Conservation (phyloP, 92 coral and sea anemone genomes). For the Zoanthus sociatus region DNA sequence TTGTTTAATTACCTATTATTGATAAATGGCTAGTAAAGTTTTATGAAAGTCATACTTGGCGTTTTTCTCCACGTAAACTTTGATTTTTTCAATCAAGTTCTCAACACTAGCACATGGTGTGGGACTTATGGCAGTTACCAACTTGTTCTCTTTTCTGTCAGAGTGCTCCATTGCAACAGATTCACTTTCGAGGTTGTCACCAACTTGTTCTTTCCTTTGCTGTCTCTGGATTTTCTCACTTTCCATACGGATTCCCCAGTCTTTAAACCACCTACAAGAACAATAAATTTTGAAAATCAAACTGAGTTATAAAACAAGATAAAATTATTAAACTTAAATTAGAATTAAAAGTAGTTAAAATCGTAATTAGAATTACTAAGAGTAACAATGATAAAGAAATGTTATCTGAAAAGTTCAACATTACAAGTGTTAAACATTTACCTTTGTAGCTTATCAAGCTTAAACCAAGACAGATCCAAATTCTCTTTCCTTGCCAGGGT, state of each 20-base stretch:
- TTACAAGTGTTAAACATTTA: not conserved
- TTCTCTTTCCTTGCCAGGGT: conserved; percentile 47
- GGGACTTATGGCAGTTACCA: not conserved
- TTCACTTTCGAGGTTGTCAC: conserved; percentile 2
- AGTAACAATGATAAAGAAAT: not conserved
- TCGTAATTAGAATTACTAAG: no score
- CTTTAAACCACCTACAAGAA: conserved; percentile 19
- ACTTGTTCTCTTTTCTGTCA: conserved; percentile 4
- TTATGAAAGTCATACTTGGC: not conserved
- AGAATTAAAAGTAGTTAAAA: no score
- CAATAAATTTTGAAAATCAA: not conserved
- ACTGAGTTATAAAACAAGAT: not conserved
- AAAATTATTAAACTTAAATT: no score
- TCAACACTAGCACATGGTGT: not conserved
- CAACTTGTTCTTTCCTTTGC: conserved; percentile 19
- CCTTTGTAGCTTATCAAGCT: conserved; percentile 43
- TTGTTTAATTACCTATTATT: not conserved
- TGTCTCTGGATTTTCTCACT: conserved; percentile 11
- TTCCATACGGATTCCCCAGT: conserved; percentile 13
- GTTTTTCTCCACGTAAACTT: not conserved
- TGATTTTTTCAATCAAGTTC: not conserved
- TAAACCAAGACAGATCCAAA: conserved; percentile 47
- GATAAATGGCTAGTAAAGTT: not conserved
- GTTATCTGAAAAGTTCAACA: not conserved
- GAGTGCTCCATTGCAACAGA: conserved; percentile 16